Percentiles rank a stretch among this genome's conserved stretches.
Conservation (phyloP, 1,140 invertebrate species). For the Telenomus remus region DNA sequence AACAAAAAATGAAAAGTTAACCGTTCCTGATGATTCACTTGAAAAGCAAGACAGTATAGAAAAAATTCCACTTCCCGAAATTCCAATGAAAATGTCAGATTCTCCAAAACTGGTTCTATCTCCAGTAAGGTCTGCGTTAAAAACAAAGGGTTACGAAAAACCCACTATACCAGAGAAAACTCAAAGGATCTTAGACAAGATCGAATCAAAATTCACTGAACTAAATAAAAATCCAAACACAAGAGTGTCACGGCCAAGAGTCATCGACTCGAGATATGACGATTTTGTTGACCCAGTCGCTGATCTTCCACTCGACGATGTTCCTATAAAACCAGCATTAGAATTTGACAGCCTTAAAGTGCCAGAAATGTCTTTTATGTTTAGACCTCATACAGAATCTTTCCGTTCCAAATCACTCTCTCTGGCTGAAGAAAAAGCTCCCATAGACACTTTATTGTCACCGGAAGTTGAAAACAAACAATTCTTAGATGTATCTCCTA, state of each 20-base stretch:
- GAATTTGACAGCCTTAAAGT: slow-evolving; percentile 73
- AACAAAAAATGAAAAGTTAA: slow-evolving; percentile 62
- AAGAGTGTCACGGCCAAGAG: slow-evolving; percentile 66
- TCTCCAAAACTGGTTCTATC: slow-evolving; percentile 56
- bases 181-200: slow-evolving; percentile 71
- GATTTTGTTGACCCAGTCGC: slow-evolving; percentile 74
- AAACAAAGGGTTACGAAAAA: slow-evolving; percentile 65
- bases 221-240: slow-evolving; percentile 63
- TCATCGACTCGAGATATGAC: slow-evolving; percentile 72
- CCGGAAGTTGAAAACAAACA: slow-evolving; percentile 72
- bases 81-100: slow-evolving; percentile 55
- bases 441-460: slow-evolving; percentile 72
- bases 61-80: slow-evolving; percentile 71
- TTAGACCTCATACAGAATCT: slow-evolving; percentile 70
- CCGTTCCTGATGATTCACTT: slow-evolving; percentile 66
- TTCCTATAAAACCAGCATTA: slow-evolving; percentile 71
- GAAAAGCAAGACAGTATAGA: slow-evolving; percentile 73
- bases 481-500: slow-evolving; percentile 72
- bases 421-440: slow-evolving; percentile 73
- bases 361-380: slow-evolving; percentile 72
- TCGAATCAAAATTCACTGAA: slow-evolving; percentile 70
- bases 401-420: slow-evolving; percentile 72
- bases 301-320: slow-evolving; percentile 72
- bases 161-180: slow-evolving; percentile 73
- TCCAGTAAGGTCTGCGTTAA: slow-evolving; percentile 55